Percentiles rank a stretch among this genome's conserved stretches.
Conservation (phyloP, 2,888 invertebrate species). For the Omphaloscelis lunosa region DNA sequence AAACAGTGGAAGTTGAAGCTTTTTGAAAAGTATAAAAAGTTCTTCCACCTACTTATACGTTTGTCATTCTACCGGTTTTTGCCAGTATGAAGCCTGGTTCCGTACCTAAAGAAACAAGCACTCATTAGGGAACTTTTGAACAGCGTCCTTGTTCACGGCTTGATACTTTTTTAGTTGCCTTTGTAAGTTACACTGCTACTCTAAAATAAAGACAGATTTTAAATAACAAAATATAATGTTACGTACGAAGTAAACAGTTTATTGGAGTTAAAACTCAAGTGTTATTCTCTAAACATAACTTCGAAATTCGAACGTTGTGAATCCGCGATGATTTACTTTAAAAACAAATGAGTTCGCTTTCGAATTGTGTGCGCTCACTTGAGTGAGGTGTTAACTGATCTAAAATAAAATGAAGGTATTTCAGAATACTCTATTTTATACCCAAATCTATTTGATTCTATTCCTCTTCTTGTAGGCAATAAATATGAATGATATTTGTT, state of each 20-base stretch:
- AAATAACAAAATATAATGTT: neutral
- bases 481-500: neutral
- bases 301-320: neutral
- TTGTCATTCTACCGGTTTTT: slow-evolving; percentile 19
- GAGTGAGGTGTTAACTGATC: neutral
- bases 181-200: neutral
- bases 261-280: neutral
- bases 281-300: neutral
- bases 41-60: neutral
- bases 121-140: slow-evolving; percentile 48
- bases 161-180: slow-evolving; percentile 31
- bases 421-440: no score
- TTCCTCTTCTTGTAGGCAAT: neutral
- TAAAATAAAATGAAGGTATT: no score
- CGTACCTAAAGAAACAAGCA: slow-evolving; percentile 25
- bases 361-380: slow-evolving; percentile 1
- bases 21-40: neutral
- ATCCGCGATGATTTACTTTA: neutral
- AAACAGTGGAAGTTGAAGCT: neutral
- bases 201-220: neutral
- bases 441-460: neutral
- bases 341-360: slow-evolving; percentile 1
- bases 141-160: slow-evolving; percentile 16
- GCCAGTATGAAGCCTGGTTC: slow-evolving; percentile 16
- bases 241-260: neutral